These are phyloP conservation scores for Scyliorhinus canicula DNA, from an alignment of 2,797 vertebrate genomes.

Conservation along the genomic window DNA sequence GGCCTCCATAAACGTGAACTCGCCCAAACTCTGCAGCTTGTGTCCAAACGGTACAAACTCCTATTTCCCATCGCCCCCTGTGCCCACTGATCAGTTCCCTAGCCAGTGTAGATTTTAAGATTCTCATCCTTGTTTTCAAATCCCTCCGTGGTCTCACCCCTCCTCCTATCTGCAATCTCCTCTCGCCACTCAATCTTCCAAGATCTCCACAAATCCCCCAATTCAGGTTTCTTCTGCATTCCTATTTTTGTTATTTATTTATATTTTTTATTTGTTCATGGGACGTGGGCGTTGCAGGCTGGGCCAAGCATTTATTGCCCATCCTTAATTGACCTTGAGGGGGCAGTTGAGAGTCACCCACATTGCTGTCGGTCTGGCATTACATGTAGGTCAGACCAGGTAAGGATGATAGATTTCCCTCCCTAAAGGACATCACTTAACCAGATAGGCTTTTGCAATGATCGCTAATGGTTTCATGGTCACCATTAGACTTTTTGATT, in stretches of 20 bases:
- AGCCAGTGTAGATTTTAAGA: neutral
- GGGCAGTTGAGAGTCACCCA: too few relatives aligned
- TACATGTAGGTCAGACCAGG: too few relatives aligned
- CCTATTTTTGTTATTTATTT: neutral
- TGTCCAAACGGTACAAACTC: neutral
- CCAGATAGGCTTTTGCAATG: too few relatives aligned
- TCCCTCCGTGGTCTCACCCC: neutral
- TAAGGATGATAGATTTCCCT: too few relatives aligned
- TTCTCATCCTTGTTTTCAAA: neutral
- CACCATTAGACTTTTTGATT: too few relatives aligned
- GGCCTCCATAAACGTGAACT: neutral
- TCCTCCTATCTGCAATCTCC: neutral
- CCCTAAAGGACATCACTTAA: too few relatives aligned
- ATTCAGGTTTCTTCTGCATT: neutral
- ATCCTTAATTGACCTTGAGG: too few relatives aligned
- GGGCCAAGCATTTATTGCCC: too few relatives aligned
- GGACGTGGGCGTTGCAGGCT: too few relatives aligned
- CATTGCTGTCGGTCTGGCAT: too few relatives aligned
- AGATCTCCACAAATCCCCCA: neutral
- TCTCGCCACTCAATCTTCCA: neutral
- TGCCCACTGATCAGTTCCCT: neutral
- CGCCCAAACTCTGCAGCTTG: neutral
- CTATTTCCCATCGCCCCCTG: neutral
- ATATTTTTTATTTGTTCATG: too few relatives aligned
- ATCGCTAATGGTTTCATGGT: too few relatives aligned